These are phyloP conservation scores for Psammodynastes pulverulentus DNA, from an alignment of 2,113 vertebrate species.

Conservation along the genomic window DNA sequence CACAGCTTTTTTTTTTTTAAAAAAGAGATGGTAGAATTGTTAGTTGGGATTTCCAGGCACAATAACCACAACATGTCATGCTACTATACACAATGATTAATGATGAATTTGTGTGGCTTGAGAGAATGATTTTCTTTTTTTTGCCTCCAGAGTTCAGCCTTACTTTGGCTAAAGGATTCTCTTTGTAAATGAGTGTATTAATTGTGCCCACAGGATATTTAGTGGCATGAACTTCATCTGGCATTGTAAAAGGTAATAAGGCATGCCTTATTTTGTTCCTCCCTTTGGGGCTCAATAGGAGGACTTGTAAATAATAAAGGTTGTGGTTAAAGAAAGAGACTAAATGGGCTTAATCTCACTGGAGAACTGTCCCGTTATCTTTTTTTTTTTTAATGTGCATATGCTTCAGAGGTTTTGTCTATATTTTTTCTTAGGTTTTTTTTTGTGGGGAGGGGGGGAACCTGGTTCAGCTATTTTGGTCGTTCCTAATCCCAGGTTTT, in stretches of 20 bases:
- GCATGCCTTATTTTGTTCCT: background rate
- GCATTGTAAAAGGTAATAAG: background rate
- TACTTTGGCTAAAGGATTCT: background rate
- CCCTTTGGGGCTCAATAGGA: background rate
- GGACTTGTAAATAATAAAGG: background rate
- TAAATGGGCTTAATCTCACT: background rate
- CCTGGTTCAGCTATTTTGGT: background rate
- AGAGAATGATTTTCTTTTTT: background rate
- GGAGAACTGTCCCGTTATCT: background rate
- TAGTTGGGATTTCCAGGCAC: constrained; percentile 34
- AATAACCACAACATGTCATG: constrained; percentile 17
- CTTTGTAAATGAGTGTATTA: background rate
- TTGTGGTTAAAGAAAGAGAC: constrained; percentile 24
- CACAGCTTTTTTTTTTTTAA: background rate
- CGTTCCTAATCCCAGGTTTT: background rate
- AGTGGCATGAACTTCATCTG: background rate
- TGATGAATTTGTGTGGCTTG: background rate
- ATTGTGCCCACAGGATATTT: background rate
- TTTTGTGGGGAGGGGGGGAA: background rate
- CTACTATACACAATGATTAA: constrained; percentile 4
- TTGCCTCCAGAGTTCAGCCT: background rate
- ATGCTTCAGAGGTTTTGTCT: background rate
- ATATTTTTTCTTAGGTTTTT: background rate
- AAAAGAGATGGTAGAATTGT: constrained; percentile 48
- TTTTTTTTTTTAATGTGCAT: background rate